phyloP scores from a whole-genome alignment of 2,888 invertebrate species.

The Plagodis dolabraria region DNA sequence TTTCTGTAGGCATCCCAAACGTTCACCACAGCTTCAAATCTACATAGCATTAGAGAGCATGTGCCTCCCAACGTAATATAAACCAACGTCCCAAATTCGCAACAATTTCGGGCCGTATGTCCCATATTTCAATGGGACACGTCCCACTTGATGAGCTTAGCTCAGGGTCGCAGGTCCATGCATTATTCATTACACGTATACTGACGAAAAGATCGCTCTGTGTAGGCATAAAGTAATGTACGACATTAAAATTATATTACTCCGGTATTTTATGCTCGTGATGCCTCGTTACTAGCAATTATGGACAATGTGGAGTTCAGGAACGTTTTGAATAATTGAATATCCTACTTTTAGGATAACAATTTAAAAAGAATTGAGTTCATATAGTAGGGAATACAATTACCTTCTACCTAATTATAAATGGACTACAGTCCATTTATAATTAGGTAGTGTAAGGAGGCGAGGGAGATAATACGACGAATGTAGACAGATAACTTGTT shows the following conservation, averaged over 20 bases:
- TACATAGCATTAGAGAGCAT: not conserved
- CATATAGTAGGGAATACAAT: no score
- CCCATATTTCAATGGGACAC: conserved; percentile 46
- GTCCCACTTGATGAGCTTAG: conserved; percentile 52
- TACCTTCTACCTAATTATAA: no score
- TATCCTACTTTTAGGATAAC: no score
- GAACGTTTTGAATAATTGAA: no score
- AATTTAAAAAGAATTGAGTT: no score
- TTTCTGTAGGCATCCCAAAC: no score
- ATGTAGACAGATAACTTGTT: no score
- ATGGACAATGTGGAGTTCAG: not conserved
- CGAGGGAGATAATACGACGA: no score
- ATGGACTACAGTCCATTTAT: no score
- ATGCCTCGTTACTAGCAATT: not conserved
- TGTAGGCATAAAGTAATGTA: conserved; percentile 32
- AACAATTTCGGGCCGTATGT: conserved; percentile 20
- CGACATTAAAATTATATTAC: conserved; percentile 34
- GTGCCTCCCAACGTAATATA: conserved; percentile 4
- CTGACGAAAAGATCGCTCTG: conserved; percentile 38
- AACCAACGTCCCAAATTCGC: conserved; percentile 7
- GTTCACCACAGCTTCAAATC: no score
- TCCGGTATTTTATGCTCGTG: not conserved
- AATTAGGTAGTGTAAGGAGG: no score
- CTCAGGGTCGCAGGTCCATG: conserved; percentile 42
- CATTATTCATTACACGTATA: conserved; percentile 53